These are phyloP conservation scores for Drosophila barbarae DNA, from an alignment of 2,888 invertebrate genomes.

Conservation along the genomic window DNA sequence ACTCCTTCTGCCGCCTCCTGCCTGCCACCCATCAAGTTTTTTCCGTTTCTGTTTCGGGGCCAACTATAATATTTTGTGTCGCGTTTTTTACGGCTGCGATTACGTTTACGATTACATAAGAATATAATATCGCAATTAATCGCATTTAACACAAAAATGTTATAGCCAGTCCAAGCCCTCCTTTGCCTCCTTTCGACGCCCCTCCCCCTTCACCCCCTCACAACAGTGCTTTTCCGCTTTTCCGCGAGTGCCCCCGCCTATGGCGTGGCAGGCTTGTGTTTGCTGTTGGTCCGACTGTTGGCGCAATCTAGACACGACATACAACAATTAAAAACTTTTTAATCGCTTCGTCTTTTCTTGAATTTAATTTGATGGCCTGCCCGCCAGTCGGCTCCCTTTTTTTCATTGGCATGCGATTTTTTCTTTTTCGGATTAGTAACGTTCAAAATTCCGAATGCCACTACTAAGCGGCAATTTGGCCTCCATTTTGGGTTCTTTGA, in stretches of 20 bases:
- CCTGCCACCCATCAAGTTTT: slow-evolving; percentile 7
- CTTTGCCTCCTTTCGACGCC: not conserved
- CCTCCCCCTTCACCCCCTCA: not conserved
- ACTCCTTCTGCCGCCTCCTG: slow-evolving; percentile 15
- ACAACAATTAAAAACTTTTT: slow-evolving; percentile 67
- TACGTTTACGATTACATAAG: slow-evolving; percentile 76
- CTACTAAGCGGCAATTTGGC: not conserved
- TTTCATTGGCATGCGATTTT: slow-evolving; percentile 59
- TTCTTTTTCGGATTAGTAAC: slow-evolving; percentile 30
- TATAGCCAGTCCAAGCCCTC: slow-evolving; percentile 54
- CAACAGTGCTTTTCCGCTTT: slow-evolving; percentile 9
- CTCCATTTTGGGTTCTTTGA: not conserved
- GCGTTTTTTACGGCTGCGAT: slow-evolving; percentile 65
- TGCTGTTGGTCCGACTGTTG: slow-evolving; percentile 36
- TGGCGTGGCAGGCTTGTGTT: slow-evolving; percentile 47
- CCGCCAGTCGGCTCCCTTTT: slow-evolving; percentile 43
- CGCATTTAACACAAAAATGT: slow-evolving; percentile 75
- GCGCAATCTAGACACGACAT: slow-evolving; percentile 65
- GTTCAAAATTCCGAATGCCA: slow-evolving; percentile 26
- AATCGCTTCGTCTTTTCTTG: slow-evolving; percentile 68
- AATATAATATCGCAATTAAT: slow-evolving; percentile 77
- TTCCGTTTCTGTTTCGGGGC: slow-evolving; percentile 32
- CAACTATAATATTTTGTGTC: slow-evolving; percentile 60
- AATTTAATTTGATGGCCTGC: slow-evolving; percentile 66
- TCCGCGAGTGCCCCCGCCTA: not conserved